Percentiles rank a stretch among this genome's conserved stretches.
These are phyloP conservation scores for Andrena chrysosceles DNA, from an alignment of 2,888 invertebrate species.

Conservation along the genomic window DNA sequence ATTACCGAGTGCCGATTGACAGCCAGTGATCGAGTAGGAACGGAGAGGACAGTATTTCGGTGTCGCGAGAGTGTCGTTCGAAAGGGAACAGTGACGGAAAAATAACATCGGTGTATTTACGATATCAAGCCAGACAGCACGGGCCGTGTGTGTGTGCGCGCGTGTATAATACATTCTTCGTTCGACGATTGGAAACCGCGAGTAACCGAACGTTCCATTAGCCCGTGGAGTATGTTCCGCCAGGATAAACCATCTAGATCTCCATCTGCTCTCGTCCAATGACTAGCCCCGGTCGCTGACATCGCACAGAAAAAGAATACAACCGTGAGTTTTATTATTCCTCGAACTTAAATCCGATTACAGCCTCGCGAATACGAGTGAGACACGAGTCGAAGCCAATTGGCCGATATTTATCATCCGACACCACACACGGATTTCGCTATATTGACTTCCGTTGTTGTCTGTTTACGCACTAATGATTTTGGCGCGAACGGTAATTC, in stretches of 20 bases:
- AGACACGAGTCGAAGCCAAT: not conserved
- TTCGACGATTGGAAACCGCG: slow-evolving; percentile 11
- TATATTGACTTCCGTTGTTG: not conserved
- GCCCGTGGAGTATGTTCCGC: slow-evolving; percentile 38
- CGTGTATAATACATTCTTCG: slow-evolving; percentile 10
- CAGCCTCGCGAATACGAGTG: not conserved
- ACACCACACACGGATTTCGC: not conserved
- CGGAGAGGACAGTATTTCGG: not conserved
- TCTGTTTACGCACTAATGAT: slow-evolving; percentile 12
- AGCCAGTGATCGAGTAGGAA: not conserved
- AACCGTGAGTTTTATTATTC: slow-evolving; percentile 59
- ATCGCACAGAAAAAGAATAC: slow-evolving; percentile 33
- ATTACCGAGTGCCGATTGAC: not conserved
- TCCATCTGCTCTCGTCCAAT: slow-evolving; percentile 42
- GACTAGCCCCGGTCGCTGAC: slow-evolving; percentile 54
- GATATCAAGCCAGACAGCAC: not conserved
- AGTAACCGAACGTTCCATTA: slow-evolving; percentile 28
- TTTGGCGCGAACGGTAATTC: slow-evolving; percentile 22
- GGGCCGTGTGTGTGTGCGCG: slow-evolving; percentile 18
- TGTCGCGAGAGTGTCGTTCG: slow-evolving; percentile 41
- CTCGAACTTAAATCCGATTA: slow-evolving; percentile 31
- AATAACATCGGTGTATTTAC: slow-evolving; percentile 9
- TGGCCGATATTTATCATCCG: not conserved
- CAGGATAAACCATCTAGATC: slow-evolving; percentile 50
- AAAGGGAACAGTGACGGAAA: slow-evolving; percentile 28